A percentile compares a stretch with the other conserved stretches of the same genome.
Evolutionary conservation across 2,797 vertebrate genomes (phyloP).

Genomic region (Amniataba percoides): DNA sequence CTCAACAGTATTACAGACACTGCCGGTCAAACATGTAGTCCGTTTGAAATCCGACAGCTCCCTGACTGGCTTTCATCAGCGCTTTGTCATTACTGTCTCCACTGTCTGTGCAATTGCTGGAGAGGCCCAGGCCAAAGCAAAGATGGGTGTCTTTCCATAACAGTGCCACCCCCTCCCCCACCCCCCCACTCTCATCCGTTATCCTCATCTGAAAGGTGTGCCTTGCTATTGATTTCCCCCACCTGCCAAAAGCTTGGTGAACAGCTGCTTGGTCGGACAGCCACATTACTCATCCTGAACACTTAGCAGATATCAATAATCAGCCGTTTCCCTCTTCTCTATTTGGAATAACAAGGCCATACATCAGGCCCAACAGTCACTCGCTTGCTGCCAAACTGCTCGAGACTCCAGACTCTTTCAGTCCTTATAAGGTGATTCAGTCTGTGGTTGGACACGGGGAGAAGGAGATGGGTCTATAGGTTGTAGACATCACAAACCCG

Average conservation of each 20-base stretch:
- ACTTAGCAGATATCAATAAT: constrained; percentile 79
- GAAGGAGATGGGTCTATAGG: constrained; percentile 51
- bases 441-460: constrained; percentile 31
- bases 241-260: constrained; percentile 71
- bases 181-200: constrained; percentile 50
- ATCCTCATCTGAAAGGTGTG: constrained; percentile 66
- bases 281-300: constrained; percentile 70
- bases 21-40: constrained; percentile 28
- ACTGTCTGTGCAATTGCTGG: constrained; percentile 30
- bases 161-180: background rate
- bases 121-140: constrained; percentile 44
- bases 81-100: constrained; percentile 32
- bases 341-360: constrained; percentile 76
- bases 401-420: constrained; percentile 36
- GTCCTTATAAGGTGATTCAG: constrained; percentile 65
- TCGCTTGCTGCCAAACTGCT: constrained; percentile 44
- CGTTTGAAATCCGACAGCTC: constrained; percentile 39
- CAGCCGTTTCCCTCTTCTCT: constrained; percentile 67
- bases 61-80: constrained; percentile 57
- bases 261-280: constrained; percentile 66
- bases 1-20: constrained; percentile 36
- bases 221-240: constrained; percentile 73
- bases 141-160: constrained; percentile 70
- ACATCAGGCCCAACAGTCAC: constrained; percentile 66
- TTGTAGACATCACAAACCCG: constrained; percentile 27